Conservation (phyloP, 2,888 invertebrate genomes). For the Boloria euphrosyne region DNA sequence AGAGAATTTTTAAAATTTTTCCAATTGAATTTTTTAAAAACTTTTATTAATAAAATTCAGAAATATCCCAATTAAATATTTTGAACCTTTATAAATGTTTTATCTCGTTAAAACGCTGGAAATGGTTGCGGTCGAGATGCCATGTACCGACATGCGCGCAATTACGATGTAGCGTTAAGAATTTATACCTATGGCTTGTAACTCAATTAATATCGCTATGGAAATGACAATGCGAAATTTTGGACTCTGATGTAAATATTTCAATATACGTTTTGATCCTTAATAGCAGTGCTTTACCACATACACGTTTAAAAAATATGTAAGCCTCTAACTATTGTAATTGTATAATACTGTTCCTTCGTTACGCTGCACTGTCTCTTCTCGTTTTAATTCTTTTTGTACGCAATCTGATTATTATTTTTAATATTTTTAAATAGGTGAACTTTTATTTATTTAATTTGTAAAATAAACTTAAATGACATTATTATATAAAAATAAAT, state of each 20-base stretch:
- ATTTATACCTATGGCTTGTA: slow-evolving; percentile 26
- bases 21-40: not conserved
- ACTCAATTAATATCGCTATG: slow-evolving; percentile 15
- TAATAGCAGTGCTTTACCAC: too few relatives aligned
- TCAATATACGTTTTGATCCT: not conserved
- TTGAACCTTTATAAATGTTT: slow-evolving; percentile 15
- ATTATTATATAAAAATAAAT: too few relatives aligned
- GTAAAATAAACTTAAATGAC: too few relatives aligned
- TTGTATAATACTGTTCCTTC: too few relatives aligned
- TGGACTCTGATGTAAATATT: slow-evolving; percentile 7
- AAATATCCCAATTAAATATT: slow-evolving; percentile 10
- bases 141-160: slow-evolving; percentile 20
- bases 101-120: slow-evolving; percentile 18
- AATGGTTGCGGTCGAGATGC: slow-evolving; percentile 25
- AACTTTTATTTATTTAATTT: too few relatives aligned
- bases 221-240: not conserved
- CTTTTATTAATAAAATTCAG: slow-evolving; percentile 9
- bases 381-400: too few relatives aligned
- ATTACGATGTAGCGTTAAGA: slow-evolving; percentile 20
- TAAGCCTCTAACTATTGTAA: too few relatives aligned
- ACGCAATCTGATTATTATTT: too few relatives aligned
- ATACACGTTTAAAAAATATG: too few relatives aligned
- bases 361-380: too few relatives aligned
- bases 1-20: not conserved
- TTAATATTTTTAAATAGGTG: too few relatives aligned